Conservation (phyloP, 2,888 invertebrate species). For the Drosophila mayaguana region DNA sequence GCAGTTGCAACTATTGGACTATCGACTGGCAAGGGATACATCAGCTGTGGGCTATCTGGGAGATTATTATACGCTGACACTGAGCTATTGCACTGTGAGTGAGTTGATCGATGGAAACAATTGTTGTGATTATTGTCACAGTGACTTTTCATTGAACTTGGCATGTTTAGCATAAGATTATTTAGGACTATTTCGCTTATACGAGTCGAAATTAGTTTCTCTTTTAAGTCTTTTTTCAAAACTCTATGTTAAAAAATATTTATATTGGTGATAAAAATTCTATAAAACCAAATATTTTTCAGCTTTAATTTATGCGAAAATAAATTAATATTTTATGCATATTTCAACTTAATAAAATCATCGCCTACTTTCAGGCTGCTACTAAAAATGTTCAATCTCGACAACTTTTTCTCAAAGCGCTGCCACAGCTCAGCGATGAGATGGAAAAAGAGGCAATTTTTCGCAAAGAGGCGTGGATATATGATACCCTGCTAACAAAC, state of each 20-base stretch:
- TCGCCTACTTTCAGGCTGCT: slow-evolving; percentile 65
- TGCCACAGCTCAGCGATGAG: slow-evolving; percentile 68
- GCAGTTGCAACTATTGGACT: slow-evolving; percentile 45
- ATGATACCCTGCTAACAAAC: slow-evolving; percentile 60
- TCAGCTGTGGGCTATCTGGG: slow-evolving; percentile 77
- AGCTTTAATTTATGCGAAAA: not conserved
- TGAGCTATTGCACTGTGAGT: slow-evolving; percentile 62
- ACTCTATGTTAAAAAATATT: too few relatives aligned
- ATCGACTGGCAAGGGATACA: slow-evolving; percentile 41
- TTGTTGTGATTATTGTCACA: slow-evolving; percentile 24
- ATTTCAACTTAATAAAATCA: not conserved
- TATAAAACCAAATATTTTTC: too few relatives aligned
- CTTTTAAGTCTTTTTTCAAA: too few relatives aligned
- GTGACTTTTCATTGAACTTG: slow-evolving; percentile 32
- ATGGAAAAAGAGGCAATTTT: slow-evolving; percentile 67
- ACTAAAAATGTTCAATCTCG: not conserved
- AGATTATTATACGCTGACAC: slow-evolving; percentile 74
- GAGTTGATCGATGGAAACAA: slow-evolving; percentile 35
- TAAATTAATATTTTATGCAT: not conserved
- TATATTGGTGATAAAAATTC: too few relatives aligned
- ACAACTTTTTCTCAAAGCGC: slow-evolving; percentile 72
- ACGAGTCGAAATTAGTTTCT: too few relatives aligned
- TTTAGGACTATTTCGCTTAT: not conserved
- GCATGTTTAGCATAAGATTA: slow-evolving; percentile 1
- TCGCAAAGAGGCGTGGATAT: slow-evolving; percentile 74